Base-by-base conservation (phyloP, 2,113 vertebrate species). In the Rhadina sibilatrix region DNA sequence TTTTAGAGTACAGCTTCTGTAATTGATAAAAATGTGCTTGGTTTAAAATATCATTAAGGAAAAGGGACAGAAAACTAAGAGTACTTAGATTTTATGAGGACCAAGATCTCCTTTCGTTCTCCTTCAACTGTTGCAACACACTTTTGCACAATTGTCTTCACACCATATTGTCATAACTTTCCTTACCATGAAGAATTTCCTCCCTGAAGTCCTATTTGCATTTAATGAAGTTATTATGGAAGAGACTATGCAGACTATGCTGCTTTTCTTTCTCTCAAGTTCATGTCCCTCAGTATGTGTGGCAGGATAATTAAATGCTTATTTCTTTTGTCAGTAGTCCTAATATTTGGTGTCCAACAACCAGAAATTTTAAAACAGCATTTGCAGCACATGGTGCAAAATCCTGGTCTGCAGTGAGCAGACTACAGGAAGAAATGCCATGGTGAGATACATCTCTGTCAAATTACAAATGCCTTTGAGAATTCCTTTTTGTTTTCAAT, bases 21-120 rank as follows among this genome's bases (percentile, higher is more conserved):
- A 94, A 86, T 83, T 88, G 75, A 82, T 72, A 94, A 72, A 97
- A 97, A 89, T 63, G 87, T 19, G 28, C 31, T 89, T 52, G 31
- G 44, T 94, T 93, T 93, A 76, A 95, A 95, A 94, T 50, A 96
- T n/a, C 21, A 6, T 84, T 94, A 72, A 83, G 75, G 53, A 93
- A 97, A 95, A 96, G 68, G 30, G 61, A 68, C 59, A 76, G 54
- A 90, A 83, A 74, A 23, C 25, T 81, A 54, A 61, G 63, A 86
- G 27, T 79, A 95, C 79, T 96, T 94, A 78, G 70, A 91, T 96
- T 96, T 94, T 76, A n/a, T 52, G 80, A 77, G 50, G 25, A 21
- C 16, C 60, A 74, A 66, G 9, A 4, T 47, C 3, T 76, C 35
- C 31, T 47, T 37, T 83, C n/a, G 24, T 92, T 74, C 54, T 71